Percentiles rank a stretch among this genome's conserved stretches.
phyloP scores from a whole-genome alignment of 2,113 vertebrate genomes.

The Platysteira castanea region DNA sequence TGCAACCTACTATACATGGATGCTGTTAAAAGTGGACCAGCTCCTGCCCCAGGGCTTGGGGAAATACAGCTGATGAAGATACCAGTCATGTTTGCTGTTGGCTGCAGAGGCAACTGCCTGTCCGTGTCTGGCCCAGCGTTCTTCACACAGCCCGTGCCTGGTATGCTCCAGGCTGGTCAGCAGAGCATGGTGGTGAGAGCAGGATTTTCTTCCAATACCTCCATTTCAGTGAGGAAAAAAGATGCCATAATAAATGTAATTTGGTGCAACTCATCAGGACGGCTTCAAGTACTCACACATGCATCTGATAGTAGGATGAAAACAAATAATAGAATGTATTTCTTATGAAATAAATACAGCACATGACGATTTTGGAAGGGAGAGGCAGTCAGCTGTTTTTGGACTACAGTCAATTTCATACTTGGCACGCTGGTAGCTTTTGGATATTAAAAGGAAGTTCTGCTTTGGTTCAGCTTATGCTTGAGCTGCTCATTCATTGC shows the following conservation, averaged over 20 bases:
- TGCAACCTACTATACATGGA: background rate
- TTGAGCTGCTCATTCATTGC: background rate
- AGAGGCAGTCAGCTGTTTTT: background rate
- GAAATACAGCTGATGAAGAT: background rate
- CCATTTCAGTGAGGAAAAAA: background rate
- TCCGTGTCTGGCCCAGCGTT: fast-evolving
- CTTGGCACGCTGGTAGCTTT: background rate
- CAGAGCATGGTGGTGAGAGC: background rate
- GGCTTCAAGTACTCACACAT: background rate
- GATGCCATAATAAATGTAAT: background rate
- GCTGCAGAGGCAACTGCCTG: background rate
- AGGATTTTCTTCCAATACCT: background rate
- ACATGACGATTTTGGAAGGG: background rate
- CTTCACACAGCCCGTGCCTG: background rate
- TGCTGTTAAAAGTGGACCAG: background rate
- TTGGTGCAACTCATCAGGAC: background rate
- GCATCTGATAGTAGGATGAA: background rate
- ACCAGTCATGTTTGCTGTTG: background rate
- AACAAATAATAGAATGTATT: background rate
- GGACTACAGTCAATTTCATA: background rate
- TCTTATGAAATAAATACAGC: background rate
- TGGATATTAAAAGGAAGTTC: background rate
- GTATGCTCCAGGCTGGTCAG: background rate
- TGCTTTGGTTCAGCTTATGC: background rate
- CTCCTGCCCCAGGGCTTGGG: background rate